Conservation (phyloP, 2,888 invertebrate genomes). For the Drosophila bunnanda region DNA sequence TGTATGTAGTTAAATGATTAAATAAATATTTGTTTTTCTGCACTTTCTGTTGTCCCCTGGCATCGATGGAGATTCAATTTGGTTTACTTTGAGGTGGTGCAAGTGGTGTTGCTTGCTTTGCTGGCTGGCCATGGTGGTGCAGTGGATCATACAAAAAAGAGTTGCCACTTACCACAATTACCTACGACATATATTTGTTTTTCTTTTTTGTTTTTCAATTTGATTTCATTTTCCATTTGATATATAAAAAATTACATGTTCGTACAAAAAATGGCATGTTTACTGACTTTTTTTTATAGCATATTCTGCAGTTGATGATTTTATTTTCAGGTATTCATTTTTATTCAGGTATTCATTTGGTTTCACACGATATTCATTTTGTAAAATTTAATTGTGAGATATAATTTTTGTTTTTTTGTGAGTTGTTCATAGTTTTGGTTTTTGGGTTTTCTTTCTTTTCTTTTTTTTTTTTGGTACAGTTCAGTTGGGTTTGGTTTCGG, state of each 20-base stretch:
- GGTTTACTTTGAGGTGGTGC: conserved; percentile 17
- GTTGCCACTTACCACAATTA: conserved; percentile 76
- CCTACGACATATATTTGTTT: conserved; percentile 48
- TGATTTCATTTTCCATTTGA: conserved; percentile 33
- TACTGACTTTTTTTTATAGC: conserved; percentile 7
- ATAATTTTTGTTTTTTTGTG: conserved; percentile 43
- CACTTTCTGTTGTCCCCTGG: conserved; percentile 16
- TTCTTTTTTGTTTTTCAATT: conserved; percentile 7
- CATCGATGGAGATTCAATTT: conserved; percentile 12
- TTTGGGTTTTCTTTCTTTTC: conserved; percentile 38
- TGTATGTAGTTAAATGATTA: conserved; percentile 16
- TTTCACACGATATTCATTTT: conserved; percentile 61
- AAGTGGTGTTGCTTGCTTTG: conserved; percentile 22
- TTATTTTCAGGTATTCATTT: conserved; percentile 47
- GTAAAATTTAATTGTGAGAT: conserved; percentile 41
- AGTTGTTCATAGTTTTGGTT: conserved; percentile 43
- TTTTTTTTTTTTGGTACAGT: conserved; percentile 37
- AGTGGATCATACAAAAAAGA: conserved; percentile 63
- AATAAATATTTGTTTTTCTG: conserved; percentile 16
- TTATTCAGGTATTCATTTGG: conserved; percentile 62
- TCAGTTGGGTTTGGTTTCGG: conserved; percentile 44
- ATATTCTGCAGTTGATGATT: conserved; percentile 32
- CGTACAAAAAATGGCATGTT: conserved; percentile 62
- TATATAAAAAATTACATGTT: conserved; percentile 57
- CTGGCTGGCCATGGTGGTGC: conserved; percentile 28